Base-by-base conservation (phyloP, 2,888 invertebrate species). In the Drosophila monieri region DNA sequence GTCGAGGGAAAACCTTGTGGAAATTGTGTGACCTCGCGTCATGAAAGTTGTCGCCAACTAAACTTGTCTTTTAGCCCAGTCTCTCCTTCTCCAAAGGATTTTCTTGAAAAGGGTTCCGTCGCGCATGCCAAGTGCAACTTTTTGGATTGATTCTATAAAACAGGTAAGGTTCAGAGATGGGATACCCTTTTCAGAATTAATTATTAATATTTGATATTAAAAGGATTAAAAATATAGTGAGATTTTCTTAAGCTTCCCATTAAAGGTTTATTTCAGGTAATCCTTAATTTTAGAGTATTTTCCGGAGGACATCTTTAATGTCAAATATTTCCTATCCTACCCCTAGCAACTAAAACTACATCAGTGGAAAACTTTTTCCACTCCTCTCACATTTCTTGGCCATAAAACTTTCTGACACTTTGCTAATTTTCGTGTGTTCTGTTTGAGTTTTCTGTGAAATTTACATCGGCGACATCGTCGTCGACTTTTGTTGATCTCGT, bases 21-120 rank as follows among this genome's bases (percentile, higher is more conserved):
- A 69, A 80, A 87, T 80, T 84, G 61, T 76, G 72, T 87, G 88
- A 85, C 81, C 88, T 88, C 81, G 73, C 80, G 69, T 76, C 76
- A 66, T 76, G 58, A 70, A 81, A 81, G 64, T 74, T 81, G 81
- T 81, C 88, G 53, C 81, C 73, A 74, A 64, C 43, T 43, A 51
- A 54, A 37, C 49, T 61, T 35, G 43, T 37, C 47, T 54, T 18
- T 39, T 35, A 5, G n/a, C 48, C 25, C 48, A 27, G 32, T 3
- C 18, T 5, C 35, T 54, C 53, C 44, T 23, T 32, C 9, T 14
- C 52, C 21, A 5, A 6, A 18, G 43, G 10, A 43, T 43, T 52
- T 60, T 44, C 35, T 9, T 37, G 43, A 59, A 58, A 57, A 69
- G 43, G 47, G n/a, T 18, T 39, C 21, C 47, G 39, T 41, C 18